These are phyloP conservation scores for Himalopsyche anomala DNA, from an alignment of 2,888 invertebrate species.

Conservation along the genomic window DNA sequence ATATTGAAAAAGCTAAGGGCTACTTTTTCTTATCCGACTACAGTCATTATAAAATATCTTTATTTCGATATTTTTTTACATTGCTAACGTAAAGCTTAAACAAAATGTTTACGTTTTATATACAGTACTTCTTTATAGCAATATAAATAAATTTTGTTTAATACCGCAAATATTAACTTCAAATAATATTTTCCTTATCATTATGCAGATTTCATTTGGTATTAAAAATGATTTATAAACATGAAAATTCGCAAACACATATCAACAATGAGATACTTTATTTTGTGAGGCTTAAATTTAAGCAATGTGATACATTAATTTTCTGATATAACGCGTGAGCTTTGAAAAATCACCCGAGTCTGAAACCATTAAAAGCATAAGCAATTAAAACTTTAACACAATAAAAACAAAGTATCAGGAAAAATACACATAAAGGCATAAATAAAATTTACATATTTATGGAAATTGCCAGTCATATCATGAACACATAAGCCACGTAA, in stretches of 20 bases:
- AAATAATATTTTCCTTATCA: neutral
- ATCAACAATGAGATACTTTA: constrained; percentile 8
- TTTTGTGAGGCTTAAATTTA: neutral
- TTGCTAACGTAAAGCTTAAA: too few species aligned
- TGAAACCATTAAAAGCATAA: constrained; percentile 29
- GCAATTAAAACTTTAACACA: constrained; percentile 29
- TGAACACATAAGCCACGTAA: constrained; percentile 12
- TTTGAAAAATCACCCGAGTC: constrained; percentile 3
- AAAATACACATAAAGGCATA: constrained; percentile 8
- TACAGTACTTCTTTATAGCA: neutral
- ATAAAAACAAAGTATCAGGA: constrained; percentile 24
- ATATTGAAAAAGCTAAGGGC: too few species aligned
- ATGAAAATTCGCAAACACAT: constrained; percentile 1
- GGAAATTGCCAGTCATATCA: constrained; percentile 20
- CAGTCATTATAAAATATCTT: too few species aligned
- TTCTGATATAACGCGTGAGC: constrained; percentile 9
- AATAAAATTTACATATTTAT: constrained; percentile 30
- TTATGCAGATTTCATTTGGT: neutral
- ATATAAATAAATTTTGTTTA: constrained; percentile 10
- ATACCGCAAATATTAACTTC: neutral
- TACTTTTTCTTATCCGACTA: too few species aligned
- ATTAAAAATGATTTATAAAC: constrained; percentile 10
- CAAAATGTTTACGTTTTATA: too few species aligned
- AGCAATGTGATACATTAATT: neutral
- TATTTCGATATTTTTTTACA: too few species aligned